Evolutionary conservation across 2,797 vertebrate species (phyloP).

Genomic region (Neosilurus mollespiculum): DNA sequence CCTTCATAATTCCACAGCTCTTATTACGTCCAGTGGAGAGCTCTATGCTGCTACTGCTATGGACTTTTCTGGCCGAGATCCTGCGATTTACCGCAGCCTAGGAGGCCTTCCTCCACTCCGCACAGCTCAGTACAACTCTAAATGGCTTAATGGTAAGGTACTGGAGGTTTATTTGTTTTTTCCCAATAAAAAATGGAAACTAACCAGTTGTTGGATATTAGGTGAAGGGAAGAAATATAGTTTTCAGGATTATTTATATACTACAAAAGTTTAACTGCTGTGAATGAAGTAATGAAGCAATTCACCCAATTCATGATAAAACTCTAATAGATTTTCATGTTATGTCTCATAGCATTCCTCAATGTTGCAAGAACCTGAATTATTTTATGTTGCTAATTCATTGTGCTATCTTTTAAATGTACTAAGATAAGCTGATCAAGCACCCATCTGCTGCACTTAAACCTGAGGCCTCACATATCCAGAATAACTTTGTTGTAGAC

Average conservation of each 20-base stretch:
- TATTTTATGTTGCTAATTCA: not conserved
- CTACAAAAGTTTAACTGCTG: not conserved
- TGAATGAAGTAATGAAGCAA: too few species aligned
- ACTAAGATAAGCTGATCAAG: conserved; percentile 5
- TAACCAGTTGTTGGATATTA: too few species aligned
- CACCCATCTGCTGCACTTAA: not conserved
- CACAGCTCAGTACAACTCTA: conserved; percentile 97
- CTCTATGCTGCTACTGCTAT: conserved; percentile 95
- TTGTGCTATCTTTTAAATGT: not conserved
- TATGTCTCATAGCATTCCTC: not conserved
- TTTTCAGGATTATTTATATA: not conserved
- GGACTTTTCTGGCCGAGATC: conserved; percentile 96
- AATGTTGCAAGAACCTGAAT: not conserved
- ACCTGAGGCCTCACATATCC: not conserved
- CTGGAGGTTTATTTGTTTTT: not conserved
- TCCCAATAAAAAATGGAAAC: too few species aligned
- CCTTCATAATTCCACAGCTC: conserved; percentile 94
- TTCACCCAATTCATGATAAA: not conserved
- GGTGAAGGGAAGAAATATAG: not conserved
- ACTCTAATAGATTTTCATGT: not conserved
- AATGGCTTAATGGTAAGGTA: conserved; percentile 91
- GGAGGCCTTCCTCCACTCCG: conserved; percentile 90
- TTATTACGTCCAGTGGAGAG: conserved; percentile 91
- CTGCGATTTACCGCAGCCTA: conserved; percentile 94
- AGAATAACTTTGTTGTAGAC: too few species aligned